Evolutionary conservation across 2,797 vertebrate species (phyloP), one percentile per base, ranked within the genome.

Genomic region (Thunnus albacares): DNA sequence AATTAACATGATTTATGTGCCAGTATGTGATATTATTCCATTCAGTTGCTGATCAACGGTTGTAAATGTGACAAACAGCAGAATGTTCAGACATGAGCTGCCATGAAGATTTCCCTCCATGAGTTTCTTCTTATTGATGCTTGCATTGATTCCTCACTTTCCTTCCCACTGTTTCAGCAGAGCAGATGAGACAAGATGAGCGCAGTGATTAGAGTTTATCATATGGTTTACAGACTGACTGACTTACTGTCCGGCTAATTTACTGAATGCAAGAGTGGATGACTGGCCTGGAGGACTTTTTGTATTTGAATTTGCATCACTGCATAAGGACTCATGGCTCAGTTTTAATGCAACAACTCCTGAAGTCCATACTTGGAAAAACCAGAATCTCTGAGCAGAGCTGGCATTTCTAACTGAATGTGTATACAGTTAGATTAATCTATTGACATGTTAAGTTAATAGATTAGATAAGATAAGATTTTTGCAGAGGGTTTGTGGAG

Each of bases 161-260:
- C 49, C 60, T 47, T 61, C 6, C 22, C 43, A 18, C 28, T 35
- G 41, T 62, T 43, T 61, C 20, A 59, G 0, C 2, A 10, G n/a
- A 64, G 38, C 24, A 49, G 65, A 63, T 28, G 24, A 77, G 60
- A 62, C 35, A 47, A 53, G 60, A 74, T 47, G 53, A 51, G 62
- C 14, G 14, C 24, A 56, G 49, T 64, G 72, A 79, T 82, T 73
- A 60, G 30, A 52, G 56, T 76, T 43, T 18, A 62, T 62, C 17
- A 56, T 6, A 6, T n/a, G 5, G 38, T 49, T n/a, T 9, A 18
- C 35, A n/a, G 60, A 20, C 22, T 30, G 45, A 53, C 47, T 28
- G 30, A 20, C 47, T n/a, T 3, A 7, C 35, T 45, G n/a, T 9
- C 22, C 18, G 9, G n/a, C 15, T 55, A 6, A 67, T 43, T 17